These are phyloP conservation scores for Zhengitettix transpicula DNA, from an alignment of 2,888 invertebrate genomes.

Conservation along the genomic window DNA sequence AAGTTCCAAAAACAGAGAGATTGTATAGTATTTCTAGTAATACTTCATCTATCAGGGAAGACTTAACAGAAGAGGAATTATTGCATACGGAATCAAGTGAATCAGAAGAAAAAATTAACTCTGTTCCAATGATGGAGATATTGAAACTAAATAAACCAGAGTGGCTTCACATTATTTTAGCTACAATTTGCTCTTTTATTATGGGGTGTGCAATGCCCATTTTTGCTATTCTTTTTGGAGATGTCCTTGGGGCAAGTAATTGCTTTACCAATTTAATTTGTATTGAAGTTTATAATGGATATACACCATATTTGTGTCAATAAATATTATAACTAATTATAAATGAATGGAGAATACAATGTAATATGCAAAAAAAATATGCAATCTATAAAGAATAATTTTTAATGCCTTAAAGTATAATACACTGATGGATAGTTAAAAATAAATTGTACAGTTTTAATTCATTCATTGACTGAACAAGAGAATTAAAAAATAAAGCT, in stretches of 20 bases:
- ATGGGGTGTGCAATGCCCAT: conserved; percentile 59
- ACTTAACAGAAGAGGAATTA: not conserved
- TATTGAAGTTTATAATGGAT: too few species aligned
- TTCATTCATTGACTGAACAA: too few species aligned
- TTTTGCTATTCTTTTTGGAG: conserved; percentile 55
- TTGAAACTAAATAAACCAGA: conserved; percentile 41
- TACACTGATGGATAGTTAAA: too few species aligned
- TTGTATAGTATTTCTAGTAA: not conserved
- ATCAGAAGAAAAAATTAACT: conserved; percentile 16
- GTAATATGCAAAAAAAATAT: too few species aligned
- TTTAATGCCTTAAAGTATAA: too few species aligned
- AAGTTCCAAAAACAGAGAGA: not conserved
- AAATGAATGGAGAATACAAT: too few species aligned
- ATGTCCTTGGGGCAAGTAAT: conserved; percentile 42
- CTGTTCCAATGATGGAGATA: conserved; percentile 1
- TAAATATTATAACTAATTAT: too few species aligned
- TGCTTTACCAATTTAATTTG: too few species aligned
- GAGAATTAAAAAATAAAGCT: too few species aligned
- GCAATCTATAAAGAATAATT: too few species aligned
- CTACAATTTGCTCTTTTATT: conserved; percentile 40
- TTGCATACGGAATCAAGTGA: not conserved
- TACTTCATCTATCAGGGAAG: not conserved
- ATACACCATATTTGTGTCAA: too few species aligned
- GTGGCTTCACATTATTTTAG: conserved; percentile 44
- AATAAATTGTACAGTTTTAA: too few species aligned